Percentiles rank a stretch among this genome's conserved stretches.
These are phyloP conservation scores for Sylvilagus floridanus DNA, from an alignment of 2,797 vertebrate genomes.

Conservation along the genomic window DNA sequence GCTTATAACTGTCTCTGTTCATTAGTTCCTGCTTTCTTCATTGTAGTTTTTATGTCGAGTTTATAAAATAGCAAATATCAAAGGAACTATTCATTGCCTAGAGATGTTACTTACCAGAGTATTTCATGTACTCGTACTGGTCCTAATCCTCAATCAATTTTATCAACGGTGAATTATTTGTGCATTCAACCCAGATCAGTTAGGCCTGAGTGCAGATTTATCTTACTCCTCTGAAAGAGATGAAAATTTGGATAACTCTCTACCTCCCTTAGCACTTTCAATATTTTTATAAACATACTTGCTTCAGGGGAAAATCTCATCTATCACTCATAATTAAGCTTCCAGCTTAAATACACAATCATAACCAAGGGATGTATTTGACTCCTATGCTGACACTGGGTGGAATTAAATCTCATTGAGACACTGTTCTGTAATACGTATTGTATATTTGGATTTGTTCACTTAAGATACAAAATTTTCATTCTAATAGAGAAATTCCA, in stretches of 20 bases:
- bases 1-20: conserved; percentile 19
- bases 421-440: neutral
- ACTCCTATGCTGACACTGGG: neutral
- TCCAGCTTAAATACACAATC: neutral
- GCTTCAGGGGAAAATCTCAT: neutral
- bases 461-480: neutral
- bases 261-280: conserved; percentile 6
- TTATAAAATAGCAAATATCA: conserved; percentile 42
- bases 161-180: conserved; percentile 11
- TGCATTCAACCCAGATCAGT: conserved; percentile 29
- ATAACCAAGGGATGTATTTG: neutral
- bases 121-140: neutral
- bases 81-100: neutral
- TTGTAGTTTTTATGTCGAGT: neutral
- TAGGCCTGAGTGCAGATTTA: conserved; percentile 28
- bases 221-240: neutral
- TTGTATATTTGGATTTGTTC: neutral
- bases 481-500: conserved; percentile 29
- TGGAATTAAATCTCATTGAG: neutral
- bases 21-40: conserved; percentile 30
- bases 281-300: conserved; percentile 34
- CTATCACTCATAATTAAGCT: neutral
- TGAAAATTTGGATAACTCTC: neutral
- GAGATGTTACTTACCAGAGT: neutral
- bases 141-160: conserved; percentile 15